phyloP scores from a whole-genome alignment of 37 sponge, comb jelly and placozoan species.

The Theonella swinhoei region DNA sequence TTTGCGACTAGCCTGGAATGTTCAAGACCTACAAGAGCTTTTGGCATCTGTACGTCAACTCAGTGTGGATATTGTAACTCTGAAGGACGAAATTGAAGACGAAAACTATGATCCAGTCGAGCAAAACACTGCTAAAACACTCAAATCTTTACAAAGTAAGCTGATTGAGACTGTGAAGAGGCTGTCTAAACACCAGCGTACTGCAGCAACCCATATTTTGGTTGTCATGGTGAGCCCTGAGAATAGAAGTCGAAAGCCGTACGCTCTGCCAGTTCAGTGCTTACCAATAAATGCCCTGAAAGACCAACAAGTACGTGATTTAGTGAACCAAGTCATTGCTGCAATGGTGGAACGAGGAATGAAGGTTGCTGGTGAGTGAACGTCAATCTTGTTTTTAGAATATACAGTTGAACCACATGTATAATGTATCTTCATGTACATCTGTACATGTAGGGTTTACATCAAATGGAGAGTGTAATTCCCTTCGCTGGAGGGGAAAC shows the following conservation, averaged over 20 bases:
- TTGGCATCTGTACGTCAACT: background rate
- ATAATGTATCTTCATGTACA: background rate
- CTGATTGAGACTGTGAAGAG: constrained; percentile 4
- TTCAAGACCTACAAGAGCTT: constrained; percentile 5
- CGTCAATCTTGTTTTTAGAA: background rate
- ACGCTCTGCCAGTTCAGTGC: constrained; percentile 45
- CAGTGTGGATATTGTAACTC: background rate
- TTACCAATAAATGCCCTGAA: background rate
- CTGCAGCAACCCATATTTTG: constrained; percentile 38
- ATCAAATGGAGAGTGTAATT: constrained; percentile 31
- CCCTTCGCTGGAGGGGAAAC: background rate
- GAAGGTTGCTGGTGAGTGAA: constrained; percentile 2
- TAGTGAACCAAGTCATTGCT: background rate
- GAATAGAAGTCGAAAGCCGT: constrained; percentile 25
- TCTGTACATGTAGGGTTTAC: constrained; percentile 4
- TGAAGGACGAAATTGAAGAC: background rate
- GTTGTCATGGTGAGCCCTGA: constrained; percentile 45
- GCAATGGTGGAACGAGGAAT: constrained; percentile 8
- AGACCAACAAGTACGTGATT: background rate
- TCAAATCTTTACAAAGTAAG: background rate
- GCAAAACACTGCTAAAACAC: background rate
- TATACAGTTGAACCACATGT: too few species aligned
- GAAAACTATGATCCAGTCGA: background rate
- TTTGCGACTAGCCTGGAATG: background rate
- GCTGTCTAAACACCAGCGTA: constrained; percentile 17